phyloP scores from a whole-genome alignment of 1,140 invertebrate species.

The Cotesia vestalis region DNA sequence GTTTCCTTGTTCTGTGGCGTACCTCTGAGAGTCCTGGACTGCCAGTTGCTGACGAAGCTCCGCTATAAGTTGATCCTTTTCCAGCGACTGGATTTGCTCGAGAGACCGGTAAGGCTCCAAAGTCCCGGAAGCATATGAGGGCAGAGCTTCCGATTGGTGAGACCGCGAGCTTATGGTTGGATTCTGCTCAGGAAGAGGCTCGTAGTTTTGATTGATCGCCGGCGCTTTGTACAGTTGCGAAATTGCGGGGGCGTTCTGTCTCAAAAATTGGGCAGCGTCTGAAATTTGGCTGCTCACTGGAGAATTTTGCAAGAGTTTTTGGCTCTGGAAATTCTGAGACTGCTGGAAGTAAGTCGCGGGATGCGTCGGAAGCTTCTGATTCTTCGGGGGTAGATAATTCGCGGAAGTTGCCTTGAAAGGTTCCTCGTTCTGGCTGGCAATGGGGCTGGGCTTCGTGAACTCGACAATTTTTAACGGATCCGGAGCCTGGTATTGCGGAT shows the following conservation, averaged over 20 bases:
- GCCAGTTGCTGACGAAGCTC: constrained; percentile 54
- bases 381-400: constrained; percentile 61
- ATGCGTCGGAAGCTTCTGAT: constrained; percentile 55
- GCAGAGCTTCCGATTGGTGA: constrained; percentile 40
- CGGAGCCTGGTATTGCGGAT: constrained; percentile 45
- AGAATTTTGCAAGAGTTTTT: constrained; percentile 43
- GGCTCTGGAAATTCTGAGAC: constrained; percentile 27
- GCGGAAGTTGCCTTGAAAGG: constrained; percentile 57
- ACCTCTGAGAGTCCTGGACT: constrained; percentile 41
- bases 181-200: constrained; percentile 45
- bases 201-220: constrained; percentile 53
- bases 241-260: constrained; percentile 59
- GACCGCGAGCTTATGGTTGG: constrained; percentile 1
- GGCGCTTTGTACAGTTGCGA: constrained; percentile 56
- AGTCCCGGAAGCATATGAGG: constrained; percentile 55
- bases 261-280: constrained; percentile 57
- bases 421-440: constrained; percentile 59
- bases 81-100: constrained; percentile 53
- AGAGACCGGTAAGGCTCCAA: constrained; percentile 51
- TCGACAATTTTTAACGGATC: constrained; percentile 49
- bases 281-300: constrained; percentile 51
- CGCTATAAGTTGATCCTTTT: constrained; percentile 57
- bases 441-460: constrained; percentile 52
- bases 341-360: constrained; percentile 42
- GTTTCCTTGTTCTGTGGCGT: constrained; percentile 43